Evolutionary conservation across 1,140 invertebrate genomes (phyloP), one percentile per base, ranked within the genome.

Genomic region (Anoplophora glabripennis): DNA sequence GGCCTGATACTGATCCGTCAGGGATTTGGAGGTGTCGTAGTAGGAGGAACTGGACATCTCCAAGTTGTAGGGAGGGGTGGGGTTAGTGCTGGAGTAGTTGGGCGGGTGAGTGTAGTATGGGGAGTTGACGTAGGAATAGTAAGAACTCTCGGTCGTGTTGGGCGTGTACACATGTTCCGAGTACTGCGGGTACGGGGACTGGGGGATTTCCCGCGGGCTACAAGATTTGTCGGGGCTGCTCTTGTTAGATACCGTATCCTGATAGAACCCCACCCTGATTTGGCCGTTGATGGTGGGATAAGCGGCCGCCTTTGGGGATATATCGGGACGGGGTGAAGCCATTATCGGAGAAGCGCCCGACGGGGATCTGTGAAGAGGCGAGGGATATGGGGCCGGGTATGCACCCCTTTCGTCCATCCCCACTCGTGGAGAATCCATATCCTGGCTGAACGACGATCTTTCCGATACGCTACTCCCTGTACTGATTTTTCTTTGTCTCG

Each of bases 261-360:
- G 87, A 72, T 90, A 90, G 69, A 90, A 90, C 3, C 87, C 87
- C 36, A 88, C 87, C 58, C 87, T 81, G 3, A 89, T 85, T 14
- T 87, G 83, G 1, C 86, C 87, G 72, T 87, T 88, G 14, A 87
- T 79, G 5, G 86, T 84, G 21, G 78, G 74, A 67, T 83, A 82
- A 0, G 86, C 82, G 42, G 85, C 84, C 1, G 82, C 79, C 59
- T 82, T 81, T 64, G 85, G 85, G 57, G 81, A 83, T 59, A 83
- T 80, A 53, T 83, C 81, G 0, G 70, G 70, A 9, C 69, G 51
- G 9, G 71, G 72, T 1, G 71, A 73, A 0, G 83, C 83, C 73
- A 79, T 79, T 3, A 80, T 73, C 5, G 79, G 79, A 1, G 79
- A 80, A 5, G 79, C 77, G 0, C 77, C 77, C 11, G 79, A 76